These are phyloP conservation scores for Micronycteris hirsuta DNA, from an alignment of 2,113 vertebrate species.

Conservation along the genomic window DNA sequence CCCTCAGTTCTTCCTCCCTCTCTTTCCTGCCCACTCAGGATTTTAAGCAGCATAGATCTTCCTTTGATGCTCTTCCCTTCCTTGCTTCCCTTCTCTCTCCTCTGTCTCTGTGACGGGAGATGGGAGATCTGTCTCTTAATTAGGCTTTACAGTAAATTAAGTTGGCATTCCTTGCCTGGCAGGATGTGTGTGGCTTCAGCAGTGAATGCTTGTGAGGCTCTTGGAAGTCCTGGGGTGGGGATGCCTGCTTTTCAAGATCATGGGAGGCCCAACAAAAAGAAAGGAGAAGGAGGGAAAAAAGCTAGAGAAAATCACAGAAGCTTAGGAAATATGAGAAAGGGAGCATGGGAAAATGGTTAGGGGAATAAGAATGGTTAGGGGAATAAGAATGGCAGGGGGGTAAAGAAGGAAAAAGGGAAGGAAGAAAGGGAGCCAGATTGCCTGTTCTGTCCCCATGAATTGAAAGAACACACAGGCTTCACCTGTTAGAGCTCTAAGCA, in stretches of 20 bases:
- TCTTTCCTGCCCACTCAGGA: background rate
- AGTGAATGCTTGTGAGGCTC: background rate
- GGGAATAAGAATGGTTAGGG: background rate
- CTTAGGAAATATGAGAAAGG: background rate
- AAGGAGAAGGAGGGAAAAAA: background rate
- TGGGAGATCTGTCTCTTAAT: background rate
- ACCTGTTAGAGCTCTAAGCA: background rate
- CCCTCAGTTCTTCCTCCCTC: background rate
- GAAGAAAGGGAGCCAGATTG: background rate
- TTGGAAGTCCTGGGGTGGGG: background rate
- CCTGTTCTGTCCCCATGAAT: background rate
- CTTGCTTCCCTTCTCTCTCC: background rate
- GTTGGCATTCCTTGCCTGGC: background rate
- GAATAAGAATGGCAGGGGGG: background rate
- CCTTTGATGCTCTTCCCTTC: background rate
- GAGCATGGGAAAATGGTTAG: background rate
- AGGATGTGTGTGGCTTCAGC: background rate
- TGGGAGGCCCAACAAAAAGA: background rate
- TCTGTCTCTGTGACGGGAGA: background rate
- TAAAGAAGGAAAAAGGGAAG: background rate
- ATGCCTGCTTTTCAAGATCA: background rate
- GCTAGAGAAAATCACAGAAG: background rate
- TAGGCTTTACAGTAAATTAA: background rate
- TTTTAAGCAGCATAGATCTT: background rate
- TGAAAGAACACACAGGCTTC: background rate